Evolutionary conservation across 2,797 vertebrate species (phyloP), one percentile per base, ranked within the genome.

Genomic region (Peromyscus melanophrys): DNA sequence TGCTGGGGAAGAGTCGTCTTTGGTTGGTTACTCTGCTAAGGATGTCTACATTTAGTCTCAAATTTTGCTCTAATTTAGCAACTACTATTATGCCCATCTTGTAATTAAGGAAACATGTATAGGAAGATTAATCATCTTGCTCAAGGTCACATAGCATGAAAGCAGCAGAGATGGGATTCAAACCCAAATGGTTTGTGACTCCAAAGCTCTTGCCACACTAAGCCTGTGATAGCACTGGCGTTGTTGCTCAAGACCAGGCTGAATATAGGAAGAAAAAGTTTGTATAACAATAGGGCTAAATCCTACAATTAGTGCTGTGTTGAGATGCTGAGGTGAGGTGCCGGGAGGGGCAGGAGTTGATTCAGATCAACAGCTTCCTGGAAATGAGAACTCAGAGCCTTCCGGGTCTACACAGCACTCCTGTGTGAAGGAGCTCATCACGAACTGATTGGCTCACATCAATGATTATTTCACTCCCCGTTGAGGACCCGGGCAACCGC

Each of bases 351-450:
- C 78, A 37, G 8, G 1, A 34, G 3, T 61, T 55, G 52, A 31
- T 57, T 90, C 59, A 43, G 61, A 84, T 29, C 57, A 77, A n/a
- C 23, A 40, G 43, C 40, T 34, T 27, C 55, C n/a, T 34, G 17
- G 40, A 27, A 25, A 34, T 3, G 14, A 23, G 55, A 71, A 0
- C 21, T 85, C 80, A 9, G 61, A 49, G 12, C 49, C 1, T 83
- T 14, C 5, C 4, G 0, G 0, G 0, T 37, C 1, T 25, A 40
- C 75, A 13, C 0, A 25, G 29, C n/a, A 25, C 4, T 37, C 46
- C 2, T 52, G 17, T 5, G 37, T 1, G 31, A 52, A 67, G 17
- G 0, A 73, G 75, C n/a, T 23, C n/a, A 29, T 29, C 57, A 19
- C 4, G 17, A 57, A 57, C 16, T 57, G 55, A 57, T 57, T 57